Evolutionary conservation across 2,797 vertebrate species (phyloP), one percentile per base, ranked within the genome.

Genomic region (Anabas testudineus): DNA sequence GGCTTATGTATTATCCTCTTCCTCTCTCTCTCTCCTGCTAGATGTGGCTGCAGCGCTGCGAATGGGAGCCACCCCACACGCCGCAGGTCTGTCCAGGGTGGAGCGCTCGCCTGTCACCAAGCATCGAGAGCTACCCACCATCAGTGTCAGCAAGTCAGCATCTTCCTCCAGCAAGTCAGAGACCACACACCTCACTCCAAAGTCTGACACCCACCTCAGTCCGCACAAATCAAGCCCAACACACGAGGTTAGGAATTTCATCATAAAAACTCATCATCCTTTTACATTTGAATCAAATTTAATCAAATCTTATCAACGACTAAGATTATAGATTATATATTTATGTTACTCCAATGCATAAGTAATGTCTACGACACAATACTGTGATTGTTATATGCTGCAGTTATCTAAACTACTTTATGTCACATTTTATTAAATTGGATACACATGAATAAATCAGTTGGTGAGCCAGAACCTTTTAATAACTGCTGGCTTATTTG

Each of bases 161-260:
- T 95, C 95, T 60, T 93, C 95, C 68, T 95, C 95, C 74, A 95
- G 88, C 90, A 96, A 95, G 88, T 98, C 97, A 0, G 97, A 97
- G 75, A 94, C 95, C 13, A 34, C 88, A n/a, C 93, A 93, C 70
- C 91, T 93, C 82, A 92, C 91, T n/a, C 93, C 94, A 32, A 93
- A 92, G 80, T 94, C 94, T 0, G 92, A 92, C 85, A 87, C 81
- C 70, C 95, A 82, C 69, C 96, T 96, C 69, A 97, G 96, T 79
- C 97, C 96, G n/a, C 95, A 95, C 70, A 98, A 96, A 84, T 96
- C 95, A 8, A 98, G 97, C 79, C 95, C 96, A 1, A 96, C 97
- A 4, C 97, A 97, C 0, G 98, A 99, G 95, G 98, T 49, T 28
- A 16, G 22, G 41, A 10, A 59, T 41, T 26, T 52, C 22, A 59